Percentiles rank a stretch among this genome's conserved stretches.
These are phyloP conservation scores for Chydorus sphaericus DNA, from an alignment of 2,888 invertebrate species.

Conservation along the genomic window DNA sequence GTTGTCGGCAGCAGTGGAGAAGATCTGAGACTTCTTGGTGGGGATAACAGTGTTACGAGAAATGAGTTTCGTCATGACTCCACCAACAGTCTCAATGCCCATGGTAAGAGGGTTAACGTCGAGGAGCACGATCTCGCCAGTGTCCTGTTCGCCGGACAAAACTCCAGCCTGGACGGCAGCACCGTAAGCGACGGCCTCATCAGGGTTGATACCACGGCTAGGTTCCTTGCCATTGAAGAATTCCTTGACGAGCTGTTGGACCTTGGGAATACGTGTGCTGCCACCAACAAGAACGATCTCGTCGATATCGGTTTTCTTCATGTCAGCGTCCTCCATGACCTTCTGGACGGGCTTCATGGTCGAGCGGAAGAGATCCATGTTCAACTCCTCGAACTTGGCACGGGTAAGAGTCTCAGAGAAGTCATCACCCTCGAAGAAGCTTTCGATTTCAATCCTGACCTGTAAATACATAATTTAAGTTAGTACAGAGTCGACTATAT, in stretches of 20 bases:
- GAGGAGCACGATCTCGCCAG: slow-evolving; percentile 85
- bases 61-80: slow-evolving; percentile 98
- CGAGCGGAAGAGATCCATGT: slow-evolving; percentile 64
- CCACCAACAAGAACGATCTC: slow-evolving; percentile 99
- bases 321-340: slow-evolving; percentile 95
- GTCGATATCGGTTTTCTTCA: slow-evolving; percentile 95
- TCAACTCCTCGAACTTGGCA: slow-evolving; percentile 96
- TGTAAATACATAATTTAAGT: too few relatives aligned
- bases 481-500: too few relatives aligned
- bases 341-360: slow-evolving; percentile 91
- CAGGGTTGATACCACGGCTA: slow-evolving; percentile 93
- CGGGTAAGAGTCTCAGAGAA: slow-evolving; percentile 95
- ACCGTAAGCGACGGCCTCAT: slow-evolving; percentile 72
- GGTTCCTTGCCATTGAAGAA: slow-evolving; percentile 98
- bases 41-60: slow-evolving; percentile 97
- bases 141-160: slow-evolving; percentile 91
- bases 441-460: slow-evolving; percentile 95
- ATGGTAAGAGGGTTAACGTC: slow-evolving; percentile 97
- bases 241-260: slow-evolving; percentile 82
- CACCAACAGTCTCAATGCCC: slow-evolving; percentile 99
- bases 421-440: slow-evolving; percentile 94
- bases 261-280: slow-evolving; percentile 96
- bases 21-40: slow-evolving; percentile 97
- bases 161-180: slow-evolving; percentile 45
- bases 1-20: slow-evolving; percentile 97